Conservation (phyloP, 2,113 vertebrate species). For the Python bivittatus region DNA sequence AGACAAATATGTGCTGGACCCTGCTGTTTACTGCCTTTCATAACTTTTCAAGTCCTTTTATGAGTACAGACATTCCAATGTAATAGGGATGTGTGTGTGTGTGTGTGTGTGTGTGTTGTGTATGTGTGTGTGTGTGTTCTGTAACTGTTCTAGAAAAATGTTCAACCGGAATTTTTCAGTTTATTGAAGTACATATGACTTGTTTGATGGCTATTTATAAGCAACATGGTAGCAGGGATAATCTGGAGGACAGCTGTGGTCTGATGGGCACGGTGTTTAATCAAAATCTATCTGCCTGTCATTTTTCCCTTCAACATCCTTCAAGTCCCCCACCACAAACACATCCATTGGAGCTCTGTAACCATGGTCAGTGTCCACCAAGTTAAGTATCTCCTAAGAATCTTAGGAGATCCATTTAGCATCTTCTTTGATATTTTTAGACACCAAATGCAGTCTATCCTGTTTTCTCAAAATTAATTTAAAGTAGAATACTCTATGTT, state of each 20-base stretch:
- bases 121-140: background rate
- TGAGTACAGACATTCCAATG: slow-evolving; percentile 21
- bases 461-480: background rate
- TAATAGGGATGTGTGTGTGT: background rate
- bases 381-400: background rate
- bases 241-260: background rate
- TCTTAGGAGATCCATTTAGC: background rate
- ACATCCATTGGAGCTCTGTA: background rate
- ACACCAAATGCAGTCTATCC: background rate
- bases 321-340: background rate
- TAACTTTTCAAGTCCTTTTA: slow-evolving; percentile 23
- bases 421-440: background rate
- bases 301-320: background rate
- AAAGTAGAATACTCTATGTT: background rate
- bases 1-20: slow-evolving; percentile 25
- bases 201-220: too few relatives aligned
- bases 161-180: background rate
- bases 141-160: too few relatives aligned
- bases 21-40: slow-evolving; percentile 46
- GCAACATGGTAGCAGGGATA: background rate
- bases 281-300: background rate
- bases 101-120: too few relatives aligned
- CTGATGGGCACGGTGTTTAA: background rate
- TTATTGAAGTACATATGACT: background rate
- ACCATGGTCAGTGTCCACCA: background rate